These are phyloP conservation scores for Agriopis aurantiaria DNA, from an alignment of 2,888 invertebrate species.

Conservation along the genomic window DNA sequence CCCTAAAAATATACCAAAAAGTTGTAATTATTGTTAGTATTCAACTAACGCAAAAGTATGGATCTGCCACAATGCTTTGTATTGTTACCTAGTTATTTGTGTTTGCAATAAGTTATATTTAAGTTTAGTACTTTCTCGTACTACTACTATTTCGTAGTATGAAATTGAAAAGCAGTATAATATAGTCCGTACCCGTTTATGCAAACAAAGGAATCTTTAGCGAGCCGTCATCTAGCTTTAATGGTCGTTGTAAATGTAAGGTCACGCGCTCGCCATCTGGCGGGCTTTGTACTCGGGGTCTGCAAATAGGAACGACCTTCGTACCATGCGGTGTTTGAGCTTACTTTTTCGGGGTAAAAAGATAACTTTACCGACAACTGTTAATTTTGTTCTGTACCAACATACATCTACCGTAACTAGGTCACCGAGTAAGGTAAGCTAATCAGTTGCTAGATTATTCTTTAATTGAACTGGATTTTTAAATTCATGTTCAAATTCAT, in stretches of 20 bases:
- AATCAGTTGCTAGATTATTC: neutral
- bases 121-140: no score
- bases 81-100: no score
- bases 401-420: neutral
- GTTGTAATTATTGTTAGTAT: no score
- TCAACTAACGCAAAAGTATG: no score
- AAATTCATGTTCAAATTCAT: no score
- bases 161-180: neutral
- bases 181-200: neutral
- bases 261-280: slow-evolving; percentile 19
- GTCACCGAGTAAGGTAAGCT: neutral
- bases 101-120: no score
- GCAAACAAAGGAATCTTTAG: slow-evolving; percentile 4
- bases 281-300: slow-evolving; percentile 6
- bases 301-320: slow-evolving; percentile 16
- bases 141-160: no score
- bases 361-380: slow-evolving; percentile 6
- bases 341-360: neutral
- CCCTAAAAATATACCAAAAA: no score
- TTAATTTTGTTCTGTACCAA: neutral
- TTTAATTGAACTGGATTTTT: neutral
- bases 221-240: neutral
- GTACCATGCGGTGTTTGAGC: slow-evolving; percentile 11
- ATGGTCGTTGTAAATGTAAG: slow-evolving; percentile 1
- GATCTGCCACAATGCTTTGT: no score